Conservation (phyloP, 2,888 invertebrate genomes). For the Cosmopolites sordidus region DNA sequence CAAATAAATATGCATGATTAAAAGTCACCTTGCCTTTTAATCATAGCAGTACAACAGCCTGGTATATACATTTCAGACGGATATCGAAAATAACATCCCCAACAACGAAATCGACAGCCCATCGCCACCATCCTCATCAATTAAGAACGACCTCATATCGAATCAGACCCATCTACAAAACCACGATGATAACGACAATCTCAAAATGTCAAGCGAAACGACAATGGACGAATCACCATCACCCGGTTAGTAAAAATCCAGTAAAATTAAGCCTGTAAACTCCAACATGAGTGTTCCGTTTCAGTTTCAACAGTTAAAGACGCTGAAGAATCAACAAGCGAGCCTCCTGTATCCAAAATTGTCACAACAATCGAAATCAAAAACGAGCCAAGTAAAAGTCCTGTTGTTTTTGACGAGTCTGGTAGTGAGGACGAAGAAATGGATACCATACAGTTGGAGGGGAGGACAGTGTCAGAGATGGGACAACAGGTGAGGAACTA, state of each 20-base stretch:
- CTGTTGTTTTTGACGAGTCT: conserved; percentile 24
- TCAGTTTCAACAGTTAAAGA: no score
- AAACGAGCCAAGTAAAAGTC: background rate
- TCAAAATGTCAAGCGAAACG: background rate
- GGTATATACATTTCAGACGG: no score
- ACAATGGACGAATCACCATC: no score
- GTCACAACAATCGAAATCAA: background rate
- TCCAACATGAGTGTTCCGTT: no score
- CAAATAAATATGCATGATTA: no score
- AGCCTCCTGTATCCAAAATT: no score
- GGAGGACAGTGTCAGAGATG: conserved; percentile 70
- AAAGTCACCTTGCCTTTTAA: no score
- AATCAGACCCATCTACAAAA: conserved; percentile 8
- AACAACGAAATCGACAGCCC: conserved; percentile 26
- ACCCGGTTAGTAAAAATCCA: no score
- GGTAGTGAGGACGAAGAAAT: conserved; percentile 59
- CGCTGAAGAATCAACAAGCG: no score
- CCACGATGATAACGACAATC: conserved; percentile 6
- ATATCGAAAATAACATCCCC: conserved; percentile 24
- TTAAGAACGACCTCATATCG: conserved; percentile 17
- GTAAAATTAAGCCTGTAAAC: no score
- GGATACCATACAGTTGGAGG: conserved; percentile 72
- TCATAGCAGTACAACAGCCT: no score
- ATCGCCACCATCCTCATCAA: conserved; percentile 32
- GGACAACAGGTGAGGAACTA: conserved; percentile 63